A percentile compares a stretch with the other conserved stretches of the same genome.
Conservation (phyloP, 2,888 invertebrate species). For the Tanytarsus gracilentus region DNA sequence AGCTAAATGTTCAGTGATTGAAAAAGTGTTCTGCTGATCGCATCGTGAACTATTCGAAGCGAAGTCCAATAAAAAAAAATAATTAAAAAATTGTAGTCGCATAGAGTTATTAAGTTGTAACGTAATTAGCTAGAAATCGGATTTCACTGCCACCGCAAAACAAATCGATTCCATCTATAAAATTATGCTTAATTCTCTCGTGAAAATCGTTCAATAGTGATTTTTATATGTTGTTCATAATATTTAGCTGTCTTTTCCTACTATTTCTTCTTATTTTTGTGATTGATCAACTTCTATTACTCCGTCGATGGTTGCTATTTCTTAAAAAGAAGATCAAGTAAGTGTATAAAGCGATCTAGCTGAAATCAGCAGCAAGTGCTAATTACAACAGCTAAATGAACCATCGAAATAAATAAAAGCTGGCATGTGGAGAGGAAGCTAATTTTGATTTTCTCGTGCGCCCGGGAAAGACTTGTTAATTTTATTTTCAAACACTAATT, state of each 20-base stretch:
- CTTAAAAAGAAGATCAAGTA: slow-evolving; percentile 24
- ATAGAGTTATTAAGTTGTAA: not conserved
- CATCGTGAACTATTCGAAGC: not conserved
- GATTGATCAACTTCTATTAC: slow-evolving; percentile 21
- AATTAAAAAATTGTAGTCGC: not conserved
- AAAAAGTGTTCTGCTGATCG: not conserved
- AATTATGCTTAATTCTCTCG: slow-evolving; percentile 16
- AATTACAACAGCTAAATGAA: not conserved
- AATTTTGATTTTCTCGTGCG: no score
- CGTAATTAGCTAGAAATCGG: not conserved
- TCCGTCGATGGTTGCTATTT: slow-evolving; percentile 24
- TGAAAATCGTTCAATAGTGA: slow-evolving; percentile 12
- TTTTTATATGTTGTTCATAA: slow-evolving; percentile 26
- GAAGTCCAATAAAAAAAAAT: not conserved
- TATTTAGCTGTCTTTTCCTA: slow-evolving; percentile 16
- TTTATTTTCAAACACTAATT: no score
- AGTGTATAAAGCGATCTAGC: not conserved
- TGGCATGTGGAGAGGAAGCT: no score
- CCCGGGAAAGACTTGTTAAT: no score
- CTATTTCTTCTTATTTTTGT: slow-evolving; percentile 25
- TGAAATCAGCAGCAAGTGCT: not conserved
- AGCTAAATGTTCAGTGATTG: slow-evolving; percentile 12
- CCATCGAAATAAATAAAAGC: no score
- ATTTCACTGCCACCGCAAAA: not conserved
- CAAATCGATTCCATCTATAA: not conserved